Evolutionary conservation across 2,113 vertebrate genomes (phyloP), one percentile per base, ranked within the genome.

Genomic region (Dinomys branickii): DNA sequence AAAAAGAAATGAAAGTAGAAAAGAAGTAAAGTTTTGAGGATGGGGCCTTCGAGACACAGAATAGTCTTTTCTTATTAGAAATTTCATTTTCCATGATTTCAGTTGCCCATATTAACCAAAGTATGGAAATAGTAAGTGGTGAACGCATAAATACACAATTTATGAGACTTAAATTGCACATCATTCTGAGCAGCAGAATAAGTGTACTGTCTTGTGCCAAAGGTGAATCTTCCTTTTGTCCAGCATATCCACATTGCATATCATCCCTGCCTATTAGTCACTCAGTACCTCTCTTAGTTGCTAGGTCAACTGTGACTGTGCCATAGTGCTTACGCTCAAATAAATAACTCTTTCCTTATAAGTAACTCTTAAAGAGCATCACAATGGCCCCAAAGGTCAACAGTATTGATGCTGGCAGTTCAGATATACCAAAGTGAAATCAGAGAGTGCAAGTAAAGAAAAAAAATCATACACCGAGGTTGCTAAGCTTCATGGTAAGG

Each of bases 371-470:
- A 7, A 75, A 47, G 41, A 14, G 5, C 12, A 5, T 44, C 54
- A 44, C 30, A 56, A 41, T 73, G n/a, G 14, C n/a, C n/a, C n/a
- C 26, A 33, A 38, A 41, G 7, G 22, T 11, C 14, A 38, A 58
- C 1, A 7, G 5, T 26, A 50, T 20, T 10, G 26, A 14, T 13
- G 0, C 4, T 75, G 12, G 47, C 12, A 11, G 35, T 19, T 87
- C 2, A 44, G 11, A 16, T 3, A 9, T 38, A 7, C 35, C 4
- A 4, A 1, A 38, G 35, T 17, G 4, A 33, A 63, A 16, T 28
- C 28, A 17, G 2, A 4, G 0, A 2, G 58, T 84, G 38, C 38
- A 30, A 41, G 22, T 3, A 84, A 84, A 44, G 38, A 26, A 52
- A 85, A 65, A 85, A n/a, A 20, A 6, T 52, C 11, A 26, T 59